Base-by-base conservation (phyloP, 2,888 invertebrate genomes). In the Campoplex capitator region DNA sequence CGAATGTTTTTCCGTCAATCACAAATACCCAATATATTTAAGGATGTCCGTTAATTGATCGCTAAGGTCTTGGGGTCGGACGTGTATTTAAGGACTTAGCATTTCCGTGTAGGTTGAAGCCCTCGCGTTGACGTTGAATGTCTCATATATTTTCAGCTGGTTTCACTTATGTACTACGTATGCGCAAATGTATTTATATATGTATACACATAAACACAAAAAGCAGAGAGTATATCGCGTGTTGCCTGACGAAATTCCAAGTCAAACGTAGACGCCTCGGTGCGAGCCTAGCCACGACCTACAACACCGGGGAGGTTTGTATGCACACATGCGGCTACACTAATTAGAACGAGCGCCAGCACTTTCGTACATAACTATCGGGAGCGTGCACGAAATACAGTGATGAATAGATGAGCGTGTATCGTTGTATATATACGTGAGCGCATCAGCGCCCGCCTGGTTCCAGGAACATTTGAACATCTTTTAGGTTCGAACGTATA, bases 321-420 rank as follows among this genome's bases (percentile, higher is more conserved):
- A 82, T 79, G 87, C 84, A 80, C 80, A 86, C 76, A 84, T 82
- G 84, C 84, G 87, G 87, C 84, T 76, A 82, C 79, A 83, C 82
- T 87, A 87, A 87, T 87, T 87, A 83, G 82, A 84, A 51, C 84
- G 62, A 78, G 45, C 70, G 45, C 35, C 45, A 75, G 75, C 75
- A 84, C 84, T 82, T 83, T 83, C 56, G 75, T 79, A 58, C 71
- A 82, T 62, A 78, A 62, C 77, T 81, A 82, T 71, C 56, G 68
- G 74, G 51, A 85, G 45, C 75, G 58, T 76, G 75, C 62, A 51
- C 58, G 62, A 76, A 76, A 76, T 48, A 32, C 58, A 62, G n/a
- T 76, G 75, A 76, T 58, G 62, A 62, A 76, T 76, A 28, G 75
- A 13, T 45, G 6, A 45, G 62, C 45, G 58, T 62, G 62, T 62